Evolutionary conservation across 2,797 vertebrate genomes (phyloP), one percentile per base, ranked within the genome.

Genomic region (Rhinatrema bivittatum): DNA sequence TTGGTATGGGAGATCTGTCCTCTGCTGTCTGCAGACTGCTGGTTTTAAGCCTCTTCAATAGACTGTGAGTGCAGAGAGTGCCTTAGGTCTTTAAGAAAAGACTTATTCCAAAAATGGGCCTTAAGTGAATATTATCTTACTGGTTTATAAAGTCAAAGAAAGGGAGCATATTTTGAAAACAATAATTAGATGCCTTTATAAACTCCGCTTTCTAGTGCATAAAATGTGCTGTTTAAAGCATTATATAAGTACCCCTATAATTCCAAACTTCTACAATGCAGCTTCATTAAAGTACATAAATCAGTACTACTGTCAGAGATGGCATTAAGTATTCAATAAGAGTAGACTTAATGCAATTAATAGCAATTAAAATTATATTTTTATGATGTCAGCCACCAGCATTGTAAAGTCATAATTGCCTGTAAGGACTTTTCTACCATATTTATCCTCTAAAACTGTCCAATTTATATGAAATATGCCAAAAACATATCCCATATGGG

Each of bases 351-450:
- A 84, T 73, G 76, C 79, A 84, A 86, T 85, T 86, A 87, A 87
- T 81, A 82, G 82, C 81, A 87, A 87, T 87, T 87, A 86, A 81
- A 83, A 85, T 84, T 86, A 81, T 81, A 79, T 70, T 82, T 86
- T 82, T 82, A 84, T 84, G 62, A 81, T 84, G 81, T 84, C 76
- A 87, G 78, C 72, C 70, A 82, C 77, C 62, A 78, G 70, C 64
- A 74, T 73, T 81, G 77, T 82, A 79, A 84, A 81, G 77, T 71
- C 65, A 67, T 87, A 89, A 89, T 87, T 87, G 86, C 84, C 72
- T 87, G 64, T 78, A 82, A 81, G 72, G 78, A 83, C 65, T 85
- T 79, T 42, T 67, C 57, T 75, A 82, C 67, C 63, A 67, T 84
- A 80, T 76, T 77, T 83, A 73, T 88, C 74, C 75, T 79, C 79